Base-by-base conservation (phyloP, 2,113 vertebrate genomes). In the Neodon shergylaensis region DNA sequence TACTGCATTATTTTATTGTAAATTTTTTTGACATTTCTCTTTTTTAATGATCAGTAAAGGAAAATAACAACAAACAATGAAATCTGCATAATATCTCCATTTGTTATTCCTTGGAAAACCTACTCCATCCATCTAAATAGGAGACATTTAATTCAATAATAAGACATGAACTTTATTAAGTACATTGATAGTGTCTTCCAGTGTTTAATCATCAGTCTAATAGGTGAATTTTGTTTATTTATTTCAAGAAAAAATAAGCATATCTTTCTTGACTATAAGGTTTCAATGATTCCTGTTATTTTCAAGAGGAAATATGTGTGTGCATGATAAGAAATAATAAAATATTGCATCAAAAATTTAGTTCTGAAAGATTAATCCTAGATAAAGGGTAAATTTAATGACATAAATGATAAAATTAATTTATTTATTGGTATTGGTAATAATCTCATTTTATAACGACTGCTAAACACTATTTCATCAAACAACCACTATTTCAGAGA, bases 111-210 rank as follows among this genome's bases (percentile, higher is more conserved):
- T 28, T 4, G 79, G 36, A 13, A 1, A 91, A 94, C 0, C 24
- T 63, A 74, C 10, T 78, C 65, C 93, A 91, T 39, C 63, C 4
- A 84, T 92, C 79, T 90, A 82, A 82, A 92, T 91, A 95, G 77
- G 73, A 85, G 24, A 14, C 76, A 90, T 86, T 94, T 96, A 54
- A 24, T 82, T 94, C 19, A 93, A 68, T 95, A 93, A 44, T 88
- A 95, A 58, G 66, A 96, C 95, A 65, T 58, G 1, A 95, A 95
- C 21, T 68, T 76, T 93, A 81, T 82, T 81, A 94, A 97, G 96
- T 85, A 76, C 68, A 77, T 97, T 74, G 74, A 89, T 49, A 49
- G 5, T 85, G 5, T 96, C 95, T 88, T 66, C 93, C 3, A 66
- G 1, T 79, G 12, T 96, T 95, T 26, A 88, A 13, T 88, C 52